A percentile compares a stretch with the other conserved stretches of the same genome.
phyloP scores from a whole-genome alignment of 2,888 invertebrate genomes.

The Latheticus oryzae region DNA sequence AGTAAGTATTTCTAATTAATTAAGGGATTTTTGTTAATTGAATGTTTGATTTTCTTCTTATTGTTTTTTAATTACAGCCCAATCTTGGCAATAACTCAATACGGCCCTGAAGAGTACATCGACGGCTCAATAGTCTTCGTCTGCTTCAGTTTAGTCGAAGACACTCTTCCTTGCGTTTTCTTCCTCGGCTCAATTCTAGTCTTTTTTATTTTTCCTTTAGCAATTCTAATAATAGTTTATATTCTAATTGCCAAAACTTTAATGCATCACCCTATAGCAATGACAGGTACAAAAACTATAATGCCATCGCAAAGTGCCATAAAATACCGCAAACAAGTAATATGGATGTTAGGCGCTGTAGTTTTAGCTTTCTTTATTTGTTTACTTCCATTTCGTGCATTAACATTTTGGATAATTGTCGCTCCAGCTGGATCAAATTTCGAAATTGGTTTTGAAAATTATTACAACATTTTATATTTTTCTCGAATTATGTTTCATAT shows the following conservation, averaged over 20 bases:
- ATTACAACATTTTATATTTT: constrained; percentile 86
- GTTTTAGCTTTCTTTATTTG: constrained; percentile 92
- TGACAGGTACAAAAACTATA: constrained; percentile 70
- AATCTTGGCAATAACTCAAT: constrained; percentile 83
- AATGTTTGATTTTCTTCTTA: constrained; percentile 10
- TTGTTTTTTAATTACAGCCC: constrained; percentile 74
- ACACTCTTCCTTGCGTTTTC: constrained; percentile 82
- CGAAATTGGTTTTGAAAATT: constrained; percentile 81
- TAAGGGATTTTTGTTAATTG: constrained; percentile 3
- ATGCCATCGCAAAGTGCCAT: constrained; percentile 70
- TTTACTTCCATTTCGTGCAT: constrained; percentile 87
- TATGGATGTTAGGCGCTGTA: constrained; percentile 89
- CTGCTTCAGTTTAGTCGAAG: constrained; percentile 84
- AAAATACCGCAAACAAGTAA: constrained; percentile 83
- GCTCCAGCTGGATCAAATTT: constrained; percentile 74
- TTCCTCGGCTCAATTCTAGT: constrained; percentile 83
- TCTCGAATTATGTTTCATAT: constrained; percentile 89
- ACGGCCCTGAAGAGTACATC: constrained; percentile 77
- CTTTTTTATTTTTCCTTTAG: constrained; percentile 88
- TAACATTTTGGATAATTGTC: constrained; percentile 88
- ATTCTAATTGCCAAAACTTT: constrained; percentile 87
- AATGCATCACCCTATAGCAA: constrained; percentile 79
- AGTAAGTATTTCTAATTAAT: constrained; percentile 35
- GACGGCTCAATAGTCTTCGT: constrained; percentile 80
- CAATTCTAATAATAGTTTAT: constrained; percentile 84